These are phyloP conservation scores for Scrobipalpa costella DNA, from an alignment of 2,888 invertebrate species.

Conservation along the genomic window DNA sequence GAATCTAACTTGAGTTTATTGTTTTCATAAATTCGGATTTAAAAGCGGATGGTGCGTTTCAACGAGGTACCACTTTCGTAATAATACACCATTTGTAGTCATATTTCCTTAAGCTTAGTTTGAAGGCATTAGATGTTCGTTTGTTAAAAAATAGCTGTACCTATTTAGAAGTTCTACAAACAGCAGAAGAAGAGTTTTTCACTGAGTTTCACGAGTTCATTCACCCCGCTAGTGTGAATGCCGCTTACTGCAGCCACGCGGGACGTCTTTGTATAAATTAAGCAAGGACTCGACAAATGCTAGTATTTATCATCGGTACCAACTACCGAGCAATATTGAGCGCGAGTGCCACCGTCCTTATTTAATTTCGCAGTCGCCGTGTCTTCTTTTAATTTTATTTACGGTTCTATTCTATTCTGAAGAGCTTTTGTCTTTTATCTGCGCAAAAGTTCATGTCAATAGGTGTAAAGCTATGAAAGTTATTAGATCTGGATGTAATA, in stretches of 20 bases:
- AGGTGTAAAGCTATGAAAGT: no score
- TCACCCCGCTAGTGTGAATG: conserved; percentile 19
- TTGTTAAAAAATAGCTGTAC: no score
- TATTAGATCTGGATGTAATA: no score
- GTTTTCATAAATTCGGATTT: no score
- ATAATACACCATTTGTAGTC: no score
- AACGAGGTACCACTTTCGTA: no score
- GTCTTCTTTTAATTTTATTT: not conserved
- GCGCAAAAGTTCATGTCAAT: no score
- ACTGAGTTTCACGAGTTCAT: not conserved
- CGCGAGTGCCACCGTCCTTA: conserved; percentile 11
- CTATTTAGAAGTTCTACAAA: no score
- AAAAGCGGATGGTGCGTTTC: no score
- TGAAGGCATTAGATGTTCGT: no score
- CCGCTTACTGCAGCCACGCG: conserved; percentile 33
- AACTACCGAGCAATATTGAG: conserved; percentile 45
- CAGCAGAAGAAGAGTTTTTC: not conserved
- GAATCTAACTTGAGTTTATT: no score
- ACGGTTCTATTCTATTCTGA: not conserved
- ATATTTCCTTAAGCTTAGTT: no score
- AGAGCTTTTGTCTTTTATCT: not conserved
- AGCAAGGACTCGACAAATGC: conserved; percentile 61
- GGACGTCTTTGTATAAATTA: conserved; percentile 64
- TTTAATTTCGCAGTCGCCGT: conserved; percentile 25
- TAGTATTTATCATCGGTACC: conserved; percentile 64